These are phyloP conservation scores for Saimiri boliviensis DNA, from an alignment of 2,113 vertebrate species.

Conservation along the genomic window DNA sequence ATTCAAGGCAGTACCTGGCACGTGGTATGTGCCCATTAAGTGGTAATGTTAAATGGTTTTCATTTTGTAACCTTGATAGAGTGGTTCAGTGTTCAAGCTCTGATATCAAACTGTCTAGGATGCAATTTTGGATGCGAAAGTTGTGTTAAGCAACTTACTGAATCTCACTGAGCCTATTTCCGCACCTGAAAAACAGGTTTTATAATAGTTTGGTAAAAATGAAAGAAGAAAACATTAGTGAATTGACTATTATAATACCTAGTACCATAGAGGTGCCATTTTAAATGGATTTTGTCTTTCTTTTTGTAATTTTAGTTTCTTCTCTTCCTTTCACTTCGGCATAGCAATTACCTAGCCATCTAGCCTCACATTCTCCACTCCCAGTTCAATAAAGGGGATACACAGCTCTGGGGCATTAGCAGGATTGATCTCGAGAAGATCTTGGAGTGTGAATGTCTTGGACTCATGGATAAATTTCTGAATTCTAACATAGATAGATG, in stretches of 20 bases:
- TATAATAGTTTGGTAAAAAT: not conserved
- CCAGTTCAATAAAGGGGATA: not conserved
- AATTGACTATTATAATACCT: not conserved
- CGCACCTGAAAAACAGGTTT: not conserved
- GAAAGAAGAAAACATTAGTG: constrained; percentile 16
- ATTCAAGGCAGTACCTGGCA: not conserved
- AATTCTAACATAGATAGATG: not conserved
- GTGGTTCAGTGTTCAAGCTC: not conserved
- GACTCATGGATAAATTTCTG: not conserved
- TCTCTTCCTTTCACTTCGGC: not conserved
- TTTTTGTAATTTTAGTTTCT: not conserved
- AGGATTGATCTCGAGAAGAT: not conserved
- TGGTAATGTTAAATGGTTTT: constrained; percentile 33
- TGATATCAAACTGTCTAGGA: not conserved
- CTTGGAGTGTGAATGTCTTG: not conserved
- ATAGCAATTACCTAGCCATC: not conserved
- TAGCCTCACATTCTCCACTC: not conserved
- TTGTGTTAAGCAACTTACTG: not conserved
- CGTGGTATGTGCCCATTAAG: not conserved
- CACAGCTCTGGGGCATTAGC: not conserved
- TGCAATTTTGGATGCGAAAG: not conserved
- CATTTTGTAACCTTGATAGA: constrained; percentile 16
- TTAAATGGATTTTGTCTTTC: not conserved
- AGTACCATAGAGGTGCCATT: not conserved
- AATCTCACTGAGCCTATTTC: constrained; percentile 12